Evolutionary conservation across 2,888 invertebrate species (phyloP).

Genomic region (Zelleria hepariella): DNA sequence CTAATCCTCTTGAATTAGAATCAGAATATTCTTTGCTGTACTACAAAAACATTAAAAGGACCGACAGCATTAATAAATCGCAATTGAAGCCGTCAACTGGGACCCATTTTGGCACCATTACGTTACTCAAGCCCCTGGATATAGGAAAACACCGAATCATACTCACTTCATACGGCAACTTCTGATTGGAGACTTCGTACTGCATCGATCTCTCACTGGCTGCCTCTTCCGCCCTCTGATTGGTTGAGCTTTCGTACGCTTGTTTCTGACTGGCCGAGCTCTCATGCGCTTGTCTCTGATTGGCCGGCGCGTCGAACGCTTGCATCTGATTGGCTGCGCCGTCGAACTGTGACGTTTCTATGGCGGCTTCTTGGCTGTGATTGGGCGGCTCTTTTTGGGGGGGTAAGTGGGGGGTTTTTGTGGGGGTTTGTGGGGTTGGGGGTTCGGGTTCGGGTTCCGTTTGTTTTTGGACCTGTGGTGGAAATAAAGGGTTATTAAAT

Average conservation of each 20-base stretch:
- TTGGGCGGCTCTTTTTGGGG: neutral
- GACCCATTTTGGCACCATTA: too few relatives aligned
- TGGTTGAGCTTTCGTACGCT: slow-evolving; percentile 17
- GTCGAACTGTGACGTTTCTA: slow-evolving; percentile 12
- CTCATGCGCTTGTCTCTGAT: slow-evolving; percentile 10
- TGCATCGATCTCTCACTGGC: slow-evolving; percentile 8
- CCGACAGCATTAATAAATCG: too few relatives aligned
- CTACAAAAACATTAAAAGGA: too few relatives aligned
- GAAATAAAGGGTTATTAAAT: too few relatives aligned
- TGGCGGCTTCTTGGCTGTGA: neutral
- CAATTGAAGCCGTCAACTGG: too few relatives aligned
- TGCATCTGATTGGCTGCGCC: slow-evolving; percentile 17
- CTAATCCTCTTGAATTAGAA: too few relatives aligned
- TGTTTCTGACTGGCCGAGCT: slow-evolving; percentile 17
- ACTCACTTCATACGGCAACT: neutral
- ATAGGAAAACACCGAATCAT: too few relatives aligned
- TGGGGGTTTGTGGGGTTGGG: neutral
- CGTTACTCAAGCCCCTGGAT: too few relatives aligned
- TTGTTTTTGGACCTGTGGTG: neutral
- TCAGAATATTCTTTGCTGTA: too few relatives aligned
- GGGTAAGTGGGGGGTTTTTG: neutral
- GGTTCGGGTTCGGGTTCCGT: neutral
- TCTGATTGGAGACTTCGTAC: neutral
- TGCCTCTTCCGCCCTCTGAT: slow-evolving; percentile 22
- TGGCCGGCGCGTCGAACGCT: slow-evolving; percentile 12